A percentile compares a stretch with the other conserved stretches of the same genome.
Conservation (phyloP, 53 echinoderm and acorn worm genomes). For the Temnopleurus reevesii region DNA sequence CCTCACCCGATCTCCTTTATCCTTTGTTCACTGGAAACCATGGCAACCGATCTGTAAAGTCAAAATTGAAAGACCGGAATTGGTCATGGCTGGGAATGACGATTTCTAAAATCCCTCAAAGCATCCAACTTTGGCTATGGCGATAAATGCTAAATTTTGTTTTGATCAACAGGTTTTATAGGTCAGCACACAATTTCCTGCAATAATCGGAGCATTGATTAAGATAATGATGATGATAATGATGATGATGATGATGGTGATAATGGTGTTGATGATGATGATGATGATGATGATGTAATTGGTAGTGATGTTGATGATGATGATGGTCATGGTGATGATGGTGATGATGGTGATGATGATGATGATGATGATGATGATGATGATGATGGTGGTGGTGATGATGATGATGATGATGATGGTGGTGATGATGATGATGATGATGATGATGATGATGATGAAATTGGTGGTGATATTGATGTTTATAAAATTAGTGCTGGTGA, state of each 20-base stretch:
- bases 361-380: conserved; percentile 16
- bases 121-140: background rate
- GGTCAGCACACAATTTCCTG: background rate
- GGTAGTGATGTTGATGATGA: background rate
- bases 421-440: background rate
- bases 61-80: background rate
- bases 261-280: background rate
- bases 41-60: background rate
- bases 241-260: conserved; percentile 16
- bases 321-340: background rate
- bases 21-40: background rate
- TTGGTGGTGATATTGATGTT: background rate
- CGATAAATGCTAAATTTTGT: background rate
- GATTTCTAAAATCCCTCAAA: background rate
- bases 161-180: background rate
- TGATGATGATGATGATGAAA: background rate
- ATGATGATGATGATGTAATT: background rate
- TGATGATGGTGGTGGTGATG: background rate
- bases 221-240: background rate
- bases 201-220: background rate
- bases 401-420: background rate
- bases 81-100: background rate
- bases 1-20: background rate
- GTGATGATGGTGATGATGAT: background rate
- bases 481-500: background rate